Evolutionary conservation across 2,888 invertebrate genomes (phyloP).

Genomic region (Thysanoteuthis rhombus): DNA sequence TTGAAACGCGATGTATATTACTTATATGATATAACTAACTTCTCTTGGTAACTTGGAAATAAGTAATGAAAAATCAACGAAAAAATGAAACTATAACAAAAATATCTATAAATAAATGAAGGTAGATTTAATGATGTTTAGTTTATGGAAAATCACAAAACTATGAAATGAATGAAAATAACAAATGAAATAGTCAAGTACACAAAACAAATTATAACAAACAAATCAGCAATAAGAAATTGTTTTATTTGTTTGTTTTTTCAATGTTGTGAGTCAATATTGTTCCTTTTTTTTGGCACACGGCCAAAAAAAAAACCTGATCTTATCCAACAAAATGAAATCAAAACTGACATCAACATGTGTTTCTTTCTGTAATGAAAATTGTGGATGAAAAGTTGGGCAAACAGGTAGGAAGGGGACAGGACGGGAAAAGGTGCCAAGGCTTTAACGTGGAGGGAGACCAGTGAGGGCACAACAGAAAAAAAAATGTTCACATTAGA

Average conservation of each 20-base stretch:
- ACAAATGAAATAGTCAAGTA: neutral
- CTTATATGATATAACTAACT: no score
- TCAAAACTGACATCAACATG: neutral
- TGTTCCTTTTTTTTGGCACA: neutral
- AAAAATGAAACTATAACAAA: no score
- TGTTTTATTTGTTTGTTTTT: neutral
- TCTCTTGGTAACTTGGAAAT: no score
- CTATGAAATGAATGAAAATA: neutral
- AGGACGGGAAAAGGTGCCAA: neutral
- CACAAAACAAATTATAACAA: neutral
- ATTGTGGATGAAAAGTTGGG: neutral
- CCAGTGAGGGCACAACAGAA: neutral
- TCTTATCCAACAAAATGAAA: neutral
- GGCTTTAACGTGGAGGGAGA: neutral
- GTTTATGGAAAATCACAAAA: neutral
- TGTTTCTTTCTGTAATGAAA: neutral
- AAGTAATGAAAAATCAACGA: no score
- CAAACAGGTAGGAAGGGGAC: neutral
- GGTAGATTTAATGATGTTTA: no score
- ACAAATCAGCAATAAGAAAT: neutral
- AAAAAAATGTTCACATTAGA: neutral
- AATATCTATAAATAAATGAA: no score
- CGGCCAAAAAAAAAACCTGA: neutral
- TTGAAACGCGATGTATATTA: no score
- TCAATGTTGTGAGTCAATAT: neutral